Evolutionary conservation across 2,113 vertebrate species (phyloP), one percentile per base, ranked within the genome.

Genomic region (Mystacornis crossleyi): DNA sequence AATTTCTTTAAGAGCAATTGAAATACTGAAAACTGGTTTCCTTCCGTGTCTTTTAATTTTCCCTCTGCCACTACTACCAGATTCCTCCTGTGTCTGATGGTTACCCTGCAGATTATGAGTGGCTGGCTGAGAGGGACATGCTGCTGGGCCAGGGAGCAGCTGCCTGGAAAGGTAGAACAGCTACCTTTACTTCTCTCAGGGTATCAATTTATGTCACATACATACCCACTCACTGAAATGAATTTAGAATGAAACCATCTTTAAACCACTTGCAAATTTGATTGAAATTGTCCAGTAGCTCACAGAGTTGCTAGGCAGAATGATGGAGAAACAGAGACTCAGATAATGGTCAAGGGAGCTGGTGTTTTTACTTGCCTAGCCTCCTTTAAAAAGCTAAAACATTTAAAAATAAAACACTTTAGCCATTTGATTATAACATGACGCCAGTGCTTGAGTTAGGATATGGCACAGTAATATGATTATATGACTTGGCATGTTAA

Each of bases 1-100:
- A 81, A 89, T 89, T 85, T 93, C 34, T 93, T 93, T 74, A 88
- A 94, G 75, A 93, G 62, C 82, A 92, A 57, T 77, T 14, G 8
- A 94, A 73, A 54, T 82, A 73, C 43, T 90, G 62, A 88, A 77
- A 94, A 86, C 36, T 0, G 1, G 2, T 83, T 92, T 94, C 67
- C 67, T 66, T 66, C 74, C 86, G 20, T 69, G n/a, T 57, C 13
- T 90, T 42, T 80, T 79, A 75, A 82, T 94, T 86, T 94, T 72
- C n/a, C 25, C 9, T 72, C 25, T 75, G 40, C 25, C 34, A 34
- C 62, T 88, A 38, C 74, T 80, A 45, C 25, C 17, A 51, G 62
- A 54, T 82, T 81, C 75, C 64, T 86, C 69, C 43, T 78, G 34
- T 58, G 64, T 74, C 54, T 64, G 50, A 47, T 47, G 47, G 28